These are phyloP conservation scores for Semicossyphus pulcher DNA, from an alignment of 2,113 vertebrate genomes.

Conservation along the genomic window DNA sequence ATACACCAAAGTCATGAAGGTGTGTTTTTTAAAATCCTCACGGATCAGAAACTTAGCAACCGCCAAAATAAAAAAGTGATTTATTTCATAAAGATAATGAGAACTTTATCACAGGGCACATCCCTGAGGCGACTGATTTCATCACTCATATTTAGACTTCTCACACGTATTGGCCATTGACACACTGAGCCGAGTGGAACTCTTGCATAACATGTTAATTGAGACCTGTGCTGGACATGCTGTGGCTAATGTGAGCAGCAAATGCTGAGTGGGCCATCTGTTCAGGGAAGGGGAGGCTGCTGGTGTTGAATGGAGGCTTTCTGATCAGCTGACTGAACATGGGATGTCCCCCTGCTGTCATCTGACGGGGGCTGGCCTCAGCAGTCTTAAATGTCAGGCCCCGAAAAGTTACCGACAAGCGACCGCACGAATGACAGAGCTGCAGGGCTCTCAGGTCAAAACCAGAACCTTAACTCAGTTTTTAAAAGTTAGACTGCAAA, in stretches of 20 bases:
- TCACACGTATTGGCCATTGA: conserved; percentile 27
- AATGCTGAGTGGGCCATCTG: conserved; percentile 55
- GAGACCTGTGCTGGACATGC: conserved; percentile 37
- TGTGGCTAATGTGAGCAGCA: conserved; percentile 45
- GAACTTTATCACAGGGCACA: not conserved
- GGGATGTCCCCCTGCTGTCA: conserved; percentile 57
- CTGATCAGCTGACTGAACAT: conserved; percentile 74
- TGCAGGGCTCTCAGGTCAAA: not conserved
- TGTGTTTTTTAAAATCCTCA: conserved; percentile 3
- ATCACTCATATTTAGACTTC: conserved; percentile 11
- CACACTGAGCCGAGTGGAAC: conserved; percentile 29
- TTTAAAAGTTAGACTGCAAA: no score
- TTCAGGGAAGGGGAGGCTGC: conserved; percentile 34
- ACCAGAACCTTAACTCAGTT: not conserved
- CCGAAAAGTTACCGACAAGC: conserved; percentile 37
- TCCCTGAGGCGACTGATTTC: conserved; percentile 9
- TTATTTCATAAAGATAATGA: not conserved
- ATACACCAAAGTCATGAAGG: not conserved
- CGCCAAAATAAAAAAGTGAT: conserved; percentile 1
- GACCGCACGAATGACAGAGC: conserved; percentile 20
- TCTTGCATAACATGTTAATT: conserved; percentile 68
- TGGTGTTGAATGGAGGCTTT: conserved; percentile 57
- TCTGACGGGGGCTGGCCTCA: conserved; percentile 55
- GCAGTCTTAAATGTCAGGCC: conserved; percentile 70
- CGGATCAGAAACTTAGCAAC: conserved; percentile 19